Evolutionary conservation across 2,113 vertebrate genomes (phyloP).

Genomic region (Perca fluviatilis): DNA sequence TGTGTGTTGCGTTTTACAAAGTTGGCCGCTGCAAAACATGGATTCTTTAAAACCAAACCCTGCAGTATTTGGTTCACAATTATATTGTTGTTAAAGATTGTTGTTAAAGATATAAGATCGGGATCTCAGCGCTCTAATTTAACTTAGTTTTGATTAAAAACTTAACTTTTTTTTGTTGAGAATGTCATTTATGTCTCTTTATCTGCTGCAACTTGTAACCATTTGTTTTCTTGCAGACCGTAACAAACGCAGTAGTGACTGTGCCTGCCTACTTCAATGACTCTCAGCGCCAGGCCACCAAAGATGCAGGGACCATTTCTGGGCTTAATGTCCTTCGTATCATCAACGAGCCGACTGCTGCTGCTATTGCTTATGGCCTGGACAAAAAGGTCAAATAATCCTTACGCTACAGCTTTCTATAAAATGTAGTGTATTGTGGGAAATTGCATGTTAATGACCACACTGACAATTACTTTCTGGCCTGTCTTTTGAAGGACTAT

Average conservation of each 20-base stretch:
- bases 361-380: slow-evolving; percentile 85
- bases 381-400: slow-evolving; percentile 81
- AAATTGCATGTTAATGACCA: neutral
- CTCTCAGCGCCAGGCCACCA: slow-evolving; percentile 85
- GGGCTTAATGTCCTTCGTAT: slow-evolving; percentile 85
- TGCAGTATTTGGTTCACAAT: neutral
- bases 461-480: neutral
- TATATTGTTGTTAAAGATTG: neutral
- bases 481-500: too few species aligned
- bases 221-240: slow-evolving; percentile 51
- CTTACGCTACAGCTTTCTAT: too few species aligned
- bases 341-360: slow-evolving; percentile 86
- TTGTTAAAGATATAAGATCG: neutral
- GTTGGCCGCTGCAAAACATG: neutral
- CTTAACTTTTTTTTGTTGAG: neutral
- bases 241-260: slow-evolving; percentile 83
- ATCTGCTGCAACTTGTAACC: neutral
- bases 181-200: neutral
- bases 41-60: neutral
- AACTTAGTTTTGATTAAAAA: neutral
- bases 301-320: slow-evolving; percentile 85
- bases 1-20: neutral
- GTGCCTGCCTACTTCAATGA: slow-evolving; percentile 87
- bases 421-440: too few species aligned
- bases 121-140: neutral